These are phyloP conservation scores for Irena cyanogastra DNA, from an alignment of 2,113 vertebrate genomes.

Conservation along the genomic window DNA sequence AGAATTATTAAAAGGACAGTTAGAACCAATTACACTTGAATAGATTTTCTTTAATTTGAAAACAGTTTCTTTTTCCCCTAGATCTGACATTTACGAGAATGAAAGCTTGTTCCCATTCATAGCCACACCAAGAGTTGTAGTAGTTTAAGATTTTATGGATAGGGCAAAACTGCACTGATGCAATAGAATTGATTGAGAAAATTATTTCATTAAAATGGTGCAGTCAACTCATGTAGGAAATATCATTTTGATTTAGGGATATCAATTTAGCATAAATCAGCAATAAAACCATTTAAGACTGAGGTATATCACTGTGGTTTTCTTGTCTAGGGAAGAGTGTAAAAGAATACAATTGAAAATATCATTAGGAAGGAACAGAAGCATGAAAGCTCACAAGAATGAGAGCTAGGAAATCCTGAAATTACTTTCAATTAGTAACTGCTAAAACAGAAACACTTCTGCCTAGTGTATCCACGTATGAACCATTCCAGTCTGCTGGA, in stretches of 20 bases:
- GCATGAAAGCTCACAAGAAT: background rate
- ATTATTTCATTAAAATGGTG: background rate
- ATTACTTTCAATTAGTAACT: background rate
- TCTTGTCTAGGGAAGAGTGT: background rate
- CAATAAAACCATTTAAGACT: background rate
- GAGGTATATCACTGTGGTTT: background rate
- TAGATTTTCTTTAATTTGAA: background rate
- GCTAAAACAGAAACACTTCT: background rate
- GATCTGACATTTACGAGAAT: background rate
- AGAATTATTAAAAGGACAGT: background rate
- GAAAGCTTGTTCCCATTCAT: background rate
- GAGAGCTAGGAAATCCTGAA: background rate
- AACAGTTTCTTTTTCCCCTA: background rate
- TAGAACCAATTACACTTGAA: background rate
- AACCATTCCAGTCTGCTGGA: background rate
- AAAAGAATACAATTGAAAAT: background rate
- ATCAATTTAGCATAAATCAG: background rate
- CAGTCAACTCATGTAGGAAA: background rate
- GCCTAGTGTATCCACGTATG: accelerated
- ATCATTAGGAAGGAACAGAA: background rate
- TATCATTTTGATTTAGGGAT: background rate
- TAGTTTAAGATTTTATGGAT: background rate
- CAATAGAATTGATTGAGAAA: background rate
- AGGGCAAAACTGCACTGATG: background rate
- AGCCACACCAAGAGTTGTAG: background rate